Evolutionary conservation across 1,140 invertebrate genomes (phyloP), one percentile per base, ranked within the genome.

Genomic region (Lepidurus couesii): DNA sequence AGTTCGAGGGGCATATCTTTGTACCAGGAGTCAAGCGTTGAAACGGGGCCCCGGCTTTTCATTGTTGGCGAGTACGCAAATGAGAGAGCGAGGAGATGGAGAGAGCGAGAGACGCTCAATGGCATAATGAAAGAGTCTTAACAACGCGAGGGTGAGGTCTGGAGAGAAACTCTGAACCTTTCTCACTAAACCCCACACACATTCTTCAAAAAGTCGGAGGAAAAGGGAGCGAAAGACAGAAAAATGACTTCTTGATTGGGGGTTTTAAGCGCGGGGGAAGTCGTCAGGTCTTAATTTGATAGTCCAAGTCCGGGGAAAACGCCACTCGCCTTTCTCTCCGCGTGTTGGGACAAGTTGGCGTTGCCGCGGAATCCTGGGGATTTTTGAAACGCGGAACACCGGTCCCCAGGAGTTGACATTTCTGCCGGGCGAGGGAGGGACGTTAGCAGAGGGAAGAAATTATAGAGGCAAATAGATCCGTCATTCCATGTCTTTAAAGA

Each of bases 361-460:
- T 65, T 65, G 9, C 45, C 6, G 53, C 8, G 53, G 53, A 65
- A 65, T 16, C 16, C 3, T 53, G 73, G 80, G 10, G 26, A 65
- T 77, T 79, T 75, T 77, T 80, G 74, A 78, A 80, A 73, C 81
- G 76, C 24, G 74, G 53, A 42, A 65, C 53, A 65, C 16, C 16
- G 21, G 53, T 65, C 21, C 53, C 16, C 16, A 21, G 53, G 21
- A 21, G 16, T 65, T 65, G 53, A 7, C 16, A 13, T 65, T 65
- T 65, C 53, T 65, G 53, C 53, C 53, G 53, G 53, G 53, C 53
- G 53, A 65, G 16, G 53, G 53, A 65, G 53, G 53, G 53, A 65
- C 53, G 8, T 16, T 74, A 76, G n/a, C 42, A 42, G 77, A 24
- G 26, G n/a, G 13, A 34, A 9, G 73, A 34, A 34, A 42, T 53